Evolutionary conservation across 1,140 invertebrate species (phyloP), one percentile per base, ranked within the genome.

Genomic region (Magallana angulata): DNA sequence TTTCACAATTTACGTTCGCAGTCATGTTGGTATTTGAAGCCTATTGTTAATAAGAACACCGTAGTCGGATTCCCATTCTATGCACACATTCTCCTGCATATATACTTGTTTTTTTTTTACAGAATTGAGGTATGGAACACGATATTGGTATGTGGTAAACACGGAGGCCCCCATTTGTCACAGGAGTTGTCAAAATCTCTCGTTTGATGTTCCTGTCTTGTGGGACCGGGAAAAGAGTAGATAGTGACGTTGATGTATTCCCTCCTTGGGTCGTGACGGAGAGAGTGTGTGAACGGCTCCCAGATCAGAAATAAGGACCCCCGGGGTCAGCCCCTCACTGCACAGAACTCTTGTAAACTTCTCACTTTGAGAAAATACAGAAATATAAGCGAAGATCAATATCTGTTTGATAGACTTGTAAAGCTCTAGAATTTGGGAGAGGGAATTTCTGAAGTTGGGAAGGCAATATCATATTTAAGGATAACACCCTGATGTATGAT

Each of bases 121-220:
- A 30, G 24, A 76, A 76, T 48, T 76, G 68, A 11, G 9, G 9
- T 36, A 11, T 24, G 12, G 60, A 62, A 62, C 68, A 24, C 36
- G 68, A 18, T 76, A 24, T 76, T 76, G 68, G 68, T 76, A 76
- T 76, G 68, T 76, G 68, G 68, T 76, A 76, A 76, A 76, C 68
- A 76, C 1, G 24, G 24, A 30, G 68, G 18, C 24, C 68, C 68
- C n/a, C 68, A 76, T 76, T 76, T 76, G 68, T 76, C 68, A 76
- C 7, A 18, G 36, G 68, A 76, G 24, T 71, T 76, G 68, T 76
- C 68, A 76, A 76, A 76, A 12, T 30, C 30, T 30, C 68, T 30
- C 68, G 68, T 76, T 76, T 76, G 68, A 76, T 76, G 68, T 76
- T 76, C 36, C 68, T 76, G 68, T 76, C 68, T 30, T 24, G 9